Percentiles rank a stretch among this genome's conserved stretches.
phyloP scores from a whole-genome alignment of 2,797 vertebrate species.

The Sebastes kiyomatsui region DNA sequence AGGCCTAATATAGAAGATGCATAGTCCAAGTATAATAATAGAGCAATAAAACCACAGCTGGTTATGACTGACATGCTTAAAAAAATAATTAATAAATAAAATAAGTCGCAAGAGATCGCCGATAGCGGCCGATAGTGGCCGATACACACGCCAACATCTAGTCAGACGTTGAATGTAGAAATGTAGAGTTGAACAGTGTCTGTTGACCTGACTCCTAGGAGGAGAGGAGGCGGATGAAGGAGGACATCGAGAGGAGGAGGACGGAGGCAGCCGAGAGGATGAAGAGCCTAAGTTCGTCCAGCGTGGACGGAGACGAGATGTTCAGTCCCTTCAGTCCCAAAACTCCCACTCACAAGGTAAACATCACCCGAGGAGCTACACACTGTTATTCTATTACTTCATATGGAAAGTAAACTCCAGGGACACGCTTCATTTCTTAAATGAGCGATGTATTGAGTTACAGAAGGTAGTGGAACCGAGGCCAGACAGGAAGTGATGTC shows the following conservation, averaged over 20 bases:
- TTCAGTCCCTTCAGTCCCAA: constrained; percentile 79
- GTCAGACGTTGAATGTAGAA: background rate
- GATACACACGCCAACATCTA: no score
- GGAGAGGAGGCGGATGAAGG: constrained; percentile 83
- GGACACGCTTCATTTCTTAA: no score
- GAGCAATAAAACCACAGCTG: no score
- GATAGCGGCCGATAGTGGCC: no score
- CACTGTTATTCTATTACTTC: background rate
- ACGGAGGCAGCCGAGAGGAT: constrained; percentile 81
- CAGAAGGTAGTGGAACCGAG: background rate
- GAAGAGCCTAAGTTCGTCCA: constrained; percentile 76
- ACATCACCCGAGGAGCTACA: background rate
- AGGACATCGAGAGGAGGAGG: constrained; percentile 81
- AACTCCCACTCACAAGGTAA: constrained; percentile 85
- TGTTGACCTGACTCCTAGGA: constrained; percentile 68
- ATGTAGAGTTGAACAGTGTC: background rate
- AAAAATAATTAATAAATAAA: no score
- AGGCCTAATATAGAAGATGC: no score
- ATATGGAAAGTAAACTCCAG: background rate
- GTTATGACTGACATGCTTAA: no score
- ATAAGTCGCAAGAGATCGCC: no score
- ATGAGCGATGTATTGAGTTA: background rate
- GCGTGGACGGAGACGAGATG: constrained; percentile 74
- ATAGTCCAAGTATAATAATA: no score
- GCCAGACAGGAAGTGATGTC: background rate